A percentile compares a stretch with the other conserved stretches of the same genome.
Evolutionary conservation across 2,797 vertebrate species (phyloP).

Genomic region (Masticophis lateralis): DNA sequence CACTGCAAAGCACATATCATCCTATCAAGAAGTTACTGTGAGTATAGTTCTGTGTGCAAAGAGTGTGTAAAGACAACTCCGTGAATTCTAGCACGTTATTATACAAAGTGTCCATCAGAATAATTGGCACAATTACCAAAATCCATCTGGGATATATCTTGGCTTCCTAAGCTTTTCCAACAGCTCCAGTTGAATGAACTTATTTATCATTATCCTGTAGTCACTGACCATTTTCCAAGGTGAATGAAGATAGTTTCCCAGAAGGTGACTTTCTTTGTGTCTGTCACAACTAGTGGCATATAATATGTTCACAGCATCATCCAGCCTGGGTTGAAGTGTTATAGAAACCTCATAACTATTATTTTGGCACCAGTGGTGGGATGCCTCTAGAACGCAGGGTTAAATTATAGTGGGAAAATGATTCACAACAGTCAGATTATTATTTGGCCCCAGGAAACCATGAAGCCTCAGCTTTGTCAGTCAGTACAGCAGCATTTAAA

Average conservation of each 20-base stretch:
- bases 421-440: constrained; percentile 54
- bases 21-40: not conserved
- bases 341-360: not conserved
- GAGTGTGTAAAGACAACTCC: not conserved
- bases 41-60: not conserved
- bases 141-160: not conserved
- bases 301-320: not conserved
- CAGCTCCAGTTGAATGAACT: not conserved
- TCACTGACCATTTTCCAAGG: not conserved
- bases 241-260: constrained; percentile 50
- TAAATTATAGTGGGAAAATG: constrained; percentile 4
- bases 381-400: not conserved
- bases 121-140: not conserved
- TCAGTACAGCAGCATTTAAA: constrained; percentile 36
- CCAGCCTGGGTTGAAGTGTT: not conserved
- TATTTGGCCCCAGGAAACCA: constrained; percentile 53
- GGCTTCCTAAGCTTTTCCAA: not conserved
- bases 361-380: not conserved
- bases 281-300: not conserved
- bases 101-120: not conserved
- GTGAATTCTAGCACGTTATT: no score
- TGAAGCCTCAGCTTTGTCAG: constrained; percentile 33
- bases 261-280: constrained; percentile 30
- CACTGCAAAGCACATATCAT: not conserved
- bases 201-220: not conserved